A percentile compares a stretch with the other conserved stretches of the same genome.
Evolutionary conservation across 2,888 invertebrate genomes (phyloP).

Genomic region (Pandemis cinnamomeana): DNA sequence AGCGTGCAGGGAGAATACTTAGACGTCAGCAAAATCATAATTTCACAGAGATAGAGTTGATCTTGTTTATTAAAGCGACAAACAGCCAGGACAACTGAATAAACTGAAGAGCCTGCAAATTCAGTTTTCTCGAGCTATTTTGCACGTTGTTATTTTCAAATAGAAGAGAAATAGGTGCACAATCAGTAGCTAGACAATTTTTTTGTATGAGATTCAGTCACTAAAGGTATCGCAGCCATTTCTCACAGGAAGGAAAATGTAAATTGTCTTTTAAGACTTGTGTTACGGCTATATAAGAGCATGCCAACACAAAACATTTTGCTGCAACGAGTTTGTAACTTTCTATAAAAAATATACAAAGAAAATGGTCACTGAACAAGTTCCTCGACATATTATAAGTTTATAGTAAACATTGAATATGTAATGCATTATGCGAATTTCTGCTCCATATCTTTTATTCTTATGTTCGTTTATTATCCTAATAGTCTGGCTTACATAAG

Average conservation of each 20-base stretch:
- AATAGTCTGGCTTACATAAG: not conserved
- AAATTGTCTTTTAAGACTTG: conserved; percentile 9
- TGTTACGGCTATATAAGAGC: not conserved
- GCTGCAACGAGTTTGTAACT: too few species aligned
- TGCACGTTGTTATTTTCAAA: not conserved
- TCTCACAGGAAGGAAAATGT: conserved; percentile 12
- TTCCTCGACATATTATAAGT: not conserved
- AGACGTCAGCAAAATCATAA: not conserved
- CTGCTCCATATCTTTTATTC: not conserved
- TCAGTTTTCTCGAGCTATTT: conserved; percentile 19
- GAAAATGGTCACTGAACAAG: too few species aligned
- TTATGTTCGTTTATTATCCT: not conserved
- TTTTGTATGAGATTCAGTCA: conserved; percentile 14
- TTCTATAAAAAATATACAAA: too few species aligned
- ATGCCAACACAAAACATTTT: too few species aligned
- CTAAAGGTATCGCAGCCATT: not conserved
- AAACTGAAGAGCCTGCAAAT: conserved; percentile 27
- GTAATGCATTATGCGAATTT: not conserved
- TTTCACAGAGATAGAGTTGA: conserved; percentile 10
- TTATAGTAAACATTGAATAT: not conserved
- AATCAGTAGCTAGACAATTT: conserved; percentile 27
- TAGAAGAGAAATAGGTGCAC: conserved; percentile 19
- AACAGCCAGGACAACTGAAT: not conserved
- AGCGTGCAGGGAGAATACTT: conserved; percentile 1
- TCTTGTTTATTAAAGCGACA: conserved; percentile 18